Conservation (phyloP, 1,140 invertebrate genomes). For the Chrysomallon squamiferum region DNA sequence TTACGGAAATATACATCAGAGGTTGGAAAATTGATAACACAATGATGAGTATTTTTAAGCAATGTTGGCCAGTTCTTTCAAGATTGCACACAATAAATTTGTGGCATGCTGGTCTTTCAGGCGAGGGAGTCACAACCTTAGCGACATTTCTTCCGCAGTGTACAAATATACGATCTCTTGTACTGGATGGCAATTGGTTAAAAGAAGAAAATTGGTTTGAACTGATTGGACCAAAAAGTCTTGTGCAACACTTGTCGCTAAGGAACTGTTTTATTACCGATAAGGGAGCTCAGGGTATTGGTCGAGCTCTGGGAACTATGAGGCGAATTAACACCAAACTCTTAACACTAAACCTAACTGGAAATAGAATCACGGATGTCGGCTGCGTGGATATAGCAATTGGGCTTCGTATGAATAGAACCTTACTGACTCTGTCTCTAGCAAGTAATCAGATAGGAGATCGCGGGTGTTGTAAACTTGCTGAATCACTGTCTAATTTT, state of each 20-base stretch:
- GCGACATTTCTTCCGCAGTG: no score
- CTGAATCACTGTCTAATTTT: no score
- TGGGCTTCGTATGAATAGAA: no score
- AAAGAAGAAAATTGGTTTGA: no score
- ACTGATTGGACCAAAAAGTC: no score
- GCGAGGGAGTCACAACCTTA: no score
- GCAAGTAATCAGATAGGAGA: no score
- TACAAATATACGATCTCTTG: no score
- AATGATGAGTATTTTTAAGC: slow-evolving; percentile 58
- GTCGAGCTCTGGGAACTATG: slow-evolving; percentile 45
- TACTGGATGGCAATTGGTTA: no score
- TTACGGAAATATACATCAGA: slow-evolving; percentile 60
- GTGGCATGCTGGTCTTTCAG: not conserved
- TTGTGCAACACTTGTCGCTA: slow-evolving; percentile 55
- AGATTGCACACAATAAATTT: slow-evolving; percentile 61
- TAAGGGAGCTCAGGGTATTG: slow-evolving; percentile 48
- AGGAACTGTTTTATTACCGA: slow-evolving; percentile 58
- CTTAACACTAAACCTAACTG: slow-evolving; percentile 56
- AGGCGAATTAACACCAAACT: slow-evolving; percentile 56
- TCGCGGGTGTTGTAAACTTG: no score
- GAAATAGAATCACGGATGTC: slow-evolving; percentile 57
- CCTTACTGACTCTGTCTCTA: no score
- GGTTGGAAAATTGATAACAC: slow-evolving; percentile 60
- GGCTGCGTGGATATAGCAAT: slow-evolving; percentile 52
- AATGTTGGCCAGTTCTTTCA: slow-evolving; percentile 57